A percentile compares a stretch with the other conserved stretches of the same genome.
These are phyloP conservation scores for Mormyrops attenuatus DNA, from an alignment of 2,797 vertebrate genomes.

Conservation along the genomic window DNA sequence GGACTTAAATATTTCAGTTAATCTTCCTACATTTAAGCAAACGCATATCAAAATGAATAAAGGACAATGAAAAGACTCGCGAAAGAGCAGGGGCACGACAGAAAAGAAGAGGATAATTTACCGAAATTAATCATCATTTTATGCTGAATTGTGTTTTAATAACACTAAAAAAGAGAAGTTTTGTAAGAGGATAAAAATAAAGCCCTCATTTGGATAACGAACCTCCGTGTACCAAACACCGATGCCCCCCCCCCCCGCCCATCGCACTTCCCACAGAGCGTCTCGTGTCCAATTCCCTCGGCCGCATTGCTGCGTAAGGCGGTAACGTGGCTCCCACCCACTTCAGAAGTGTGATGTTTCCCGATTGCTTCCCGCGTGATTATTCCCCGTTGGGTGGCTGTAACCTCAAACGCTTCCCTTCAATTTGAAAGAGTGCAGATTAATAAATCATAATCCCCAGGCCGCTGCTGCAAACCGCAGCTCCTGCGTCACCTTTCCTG, in stretches of 20 bases:
- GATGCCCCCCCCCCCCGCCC: conserved; percentile 42
- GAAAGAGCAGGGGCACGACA: not conserved
- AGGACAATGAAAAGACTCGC: not conserved
- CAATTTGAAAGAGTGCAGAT: conserved; percentile 63
- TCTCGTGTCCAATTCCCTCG: conserved; percentile 19
- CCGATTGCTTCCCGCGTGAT: conserved; percentile 59
- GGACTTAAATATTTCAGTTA: not conserved
- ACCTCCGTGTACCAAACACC: conserved; percentile 34
- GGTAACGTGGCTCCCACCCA: conserved; percentile 31
- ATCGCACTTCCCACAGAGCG: conserved; percentile 33
- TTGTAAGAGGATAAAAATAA: conserved; percentile 38
- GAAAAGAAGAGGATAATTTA: not conserved
- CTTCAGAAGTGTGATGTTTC: conserved; percentile 41
- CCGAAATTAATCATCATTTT: conserved; percentile 11
- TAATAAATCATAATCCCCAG: conserved; percentile 81
- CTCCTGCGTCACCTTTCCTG: conserved; percentile 69
- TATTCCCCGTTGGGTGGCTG: conserved; percentile 53
- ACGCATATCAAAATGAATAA: not conserved
- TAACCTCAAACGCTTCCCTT: conserved; percentile 56
- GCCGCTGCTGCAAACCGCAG: conserved; percentile 65
- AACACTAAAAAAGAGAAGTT: conserved; percentile 32
- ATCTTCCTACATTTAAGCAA: not conserved
- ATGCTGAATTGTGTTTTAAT: conserved; percentile 23
- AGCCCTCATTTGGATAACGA: conserved; percentile 40
- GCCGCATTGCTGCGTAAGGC: not conserved